These are phyloP conservation scores for Smittia aterrima DNA, from an alignment of 2,888 invertebrate genomes.

Conservation along the genomic window DNA sequence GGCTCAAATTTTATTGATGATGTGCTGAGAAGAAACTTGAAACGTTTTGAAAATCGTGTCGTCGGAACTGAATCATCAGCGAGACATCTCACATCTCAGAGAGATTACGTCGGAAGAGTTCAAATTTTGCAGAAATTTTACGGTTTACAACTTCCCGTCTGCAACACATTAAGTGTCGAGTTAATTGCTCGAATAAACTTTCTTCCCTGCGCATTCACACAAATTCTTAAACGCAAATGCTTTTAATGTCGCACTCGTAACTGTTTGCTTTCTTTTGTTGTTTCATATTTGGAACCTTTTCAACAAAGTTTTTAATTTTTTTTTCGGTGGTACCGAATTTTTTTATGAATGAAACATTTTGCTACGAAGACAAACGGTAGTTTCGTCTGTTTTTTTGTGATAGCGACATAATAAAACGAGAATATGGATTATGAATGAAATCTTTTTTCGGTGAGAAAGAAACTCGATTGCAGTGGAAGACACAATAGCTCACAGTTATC, in stretches of 20 bases:
- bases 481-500: neutral
- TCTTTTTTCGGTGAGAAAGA: neutral
- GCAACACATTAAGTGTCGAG: neutral
- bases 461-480: neutral
- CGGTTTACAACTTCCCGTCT: neutral
- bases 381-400: neutral
- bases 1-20: no score
- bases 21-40: no score
- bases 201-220: neutral
- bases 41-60: no score
- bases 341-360: neutral
- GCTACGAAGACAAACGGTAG: neutral
- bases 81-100: no score
- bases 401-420: neutral
- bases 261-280: conserved; percentile 1
- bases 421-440: conserved; percentile 6
- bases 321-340: neutral
- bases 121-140: neutral
- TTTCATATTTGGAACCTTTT: neutral
- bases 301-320: neutral
- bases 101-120: no score
- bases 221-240: neutral
- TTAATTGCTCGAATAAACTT: neutral
- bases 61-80: no score
- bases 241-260: neutral